Evolutionary conservation across 37 sponge, comb jelly and placozoan genomes (phyloP).

Genomic region (Corticium candelabrum): DNA sequence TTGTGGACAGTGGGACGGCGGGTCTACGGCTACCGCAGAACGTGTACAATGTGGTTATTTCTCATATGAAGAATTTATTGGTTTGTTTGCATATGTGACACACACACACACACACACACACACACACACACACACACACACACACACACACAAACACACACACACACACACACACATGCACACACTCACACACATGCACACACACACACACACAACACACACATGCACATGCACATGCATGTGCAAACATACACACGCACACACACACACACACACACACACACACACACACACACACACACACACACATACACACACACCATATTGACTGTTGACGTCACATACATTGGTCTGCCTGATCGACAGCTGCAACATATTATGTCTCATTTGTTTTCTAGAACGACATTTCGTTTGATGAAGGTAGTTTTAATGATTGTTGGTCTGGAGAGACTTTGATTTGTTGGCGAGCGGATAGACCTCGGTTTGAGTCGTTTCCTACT

Average conservation of each 20-base stretch:
- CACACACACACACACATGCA: slow-evolving; percentile 26
- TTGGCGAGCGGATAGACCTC: background rate
- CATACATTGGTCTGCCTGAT: too few species aligned
- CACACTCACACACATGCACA: slow-evolving; percentile 26
- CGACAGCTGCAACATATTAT: too few species aligned
- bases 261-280: too few species aligned
- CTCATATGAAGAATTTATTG: background rate
- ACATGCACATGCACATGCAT: too few species aligned
- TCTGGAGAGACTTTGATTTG: background rate
- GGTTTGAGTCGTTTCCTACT: background rate
- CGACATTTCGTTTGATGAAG: too few species aligned
- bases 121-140: slow-evolving; percentile 15
- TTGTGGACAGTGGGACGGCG: slow-evolving; percentile 43
- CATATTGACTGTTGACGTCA: too few species aligned
- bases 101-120: slow-evolving; percentile 22
- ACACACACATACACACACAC: background rate
- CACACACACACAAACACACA: too few species aligned
- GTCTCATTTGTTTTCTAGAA: too few species aligned
- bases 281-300: too few species aligned
- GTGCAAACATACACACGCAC: too few species aligned
- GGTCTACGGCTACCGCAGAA: slow-evolving; percentile 18
- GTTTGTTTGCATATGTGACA: background rate
- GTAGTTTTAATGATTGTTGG: background rate
- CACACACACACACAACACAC: too few species aligned
- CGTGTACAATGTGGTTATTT: slow-evolving; percentile 8